A percentile compares a stretch with the other conserved stretches of the same genome.
These are phyloP conservation scores for Sitophilus oryzae DNA, from an alignment of 1,140 invertebrate species.

Conservation along the genomic window DNA sequence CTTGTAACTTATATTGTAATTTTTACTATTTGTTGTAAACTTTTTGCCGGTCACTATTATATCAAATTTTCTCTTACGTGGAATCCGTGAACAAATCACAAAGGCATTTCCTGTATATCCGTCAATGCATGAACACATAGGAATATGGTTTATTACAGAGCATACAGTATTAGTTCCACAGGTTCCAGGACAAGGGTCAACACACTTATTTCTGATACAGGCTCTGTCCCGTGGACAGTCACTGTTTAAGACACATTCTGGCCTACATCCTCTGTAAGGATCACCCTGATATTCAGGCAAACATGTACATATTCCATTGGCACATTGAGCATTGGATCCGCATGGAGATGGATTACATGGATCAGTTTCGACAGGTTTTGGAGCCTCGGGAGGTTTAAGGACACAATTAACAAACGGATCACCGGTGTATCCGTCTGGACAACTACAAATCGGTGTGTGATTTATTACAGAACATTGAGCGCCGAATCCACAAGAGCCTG, in stretches of 20 bases:
- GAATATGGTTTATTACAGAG: too few relatives aligned
- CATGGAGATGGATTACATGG: conserved; percentile 28
- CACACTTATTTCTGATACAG: too few relatives aligned
- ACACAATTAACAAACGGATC: conserved; percentile 64
- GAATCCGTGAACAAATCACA: too few relatives aligned
- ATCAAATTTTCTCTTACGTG: too few relatives aligned
- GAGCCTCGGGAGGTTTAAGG: conserved; percentile 42
- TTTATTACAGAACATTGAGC: conserved; percentile 59
- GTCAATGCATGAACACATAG: too few relatives aligned
- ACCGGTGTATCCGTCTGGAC: conserved; percentile 60
- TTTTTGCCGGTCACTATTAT: neutral
- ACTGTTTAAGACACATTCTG: conserved; percentile 47
- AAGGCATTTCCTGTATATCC: too few relatives aligned
- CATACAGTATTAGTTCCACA: too few relatives aligned
- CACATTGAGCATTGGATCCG: conserved; percentile 47
- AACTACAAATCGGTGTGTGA: conserved; percentile 60
- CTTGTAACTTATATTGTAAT: too few relatives aligned
- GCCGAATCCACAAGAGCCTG: conserved; percentile 63
- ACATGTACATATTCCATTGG: conserved; percentile 48
- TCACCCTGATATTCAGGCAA: conserved; percentile 48
- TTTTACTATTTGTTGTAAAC: neutral
- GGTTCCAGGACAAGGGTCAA: too few relatives aligned
- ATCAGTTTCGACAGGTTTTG: conserved; percentile 7
- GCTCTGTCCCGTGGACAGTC: conserved; percentile 45
- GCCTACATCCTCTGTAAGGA: conserved; percentile 47